phyloP scores from a whole-genome alignment of 2,888 invertebrate genomes.

The Helleia helle region DNA sequence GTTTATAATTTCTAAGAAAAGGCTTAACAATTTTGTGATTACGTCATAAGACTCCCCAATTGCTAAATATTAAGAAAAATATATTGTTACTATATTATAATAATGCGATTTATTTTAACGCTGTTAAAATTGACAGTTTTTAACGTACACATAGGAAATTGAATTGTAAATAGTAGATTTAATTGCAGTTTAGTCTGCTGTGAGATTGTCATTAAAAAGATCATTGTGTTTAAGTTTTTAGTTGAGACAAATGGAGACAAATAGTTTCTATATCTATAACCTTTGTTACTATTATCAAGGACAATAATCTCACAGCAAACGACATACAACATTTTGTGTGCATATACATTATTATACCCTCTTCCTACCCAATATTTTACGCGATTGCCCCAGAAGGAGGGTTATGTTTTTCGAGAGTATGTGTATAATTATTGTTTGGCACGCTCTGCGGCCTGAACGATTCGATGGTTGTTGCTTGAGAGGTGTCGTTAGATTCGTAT shows the following conservation, averaged over 20 bases:
- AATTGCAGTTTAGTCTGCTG: background rate
- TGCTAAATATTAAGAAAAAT: slow-evolving; percentile 23
- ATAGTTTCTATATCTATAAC: no score
- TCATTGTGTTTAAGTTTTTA: no score
- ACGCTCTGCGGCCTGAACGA: no score
- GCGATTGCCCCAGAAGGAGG: no score
- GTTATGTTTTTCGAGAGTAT: no score
- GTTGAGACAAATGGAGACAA: no score
- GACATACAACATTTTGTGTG: slow-evolving; percentile 4
- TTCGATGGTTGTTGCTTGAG: no score
- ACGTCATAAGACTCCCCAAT: slow-evolving; percentile 21
- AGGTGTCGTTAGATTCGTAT: no score
- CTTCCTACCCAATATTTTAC: no score
- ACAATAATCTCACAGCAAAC: slow-evolving; percentile 27
- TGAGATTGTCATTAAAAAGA: slow-evolving; percentile 6
- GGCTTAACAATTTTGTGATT: slow-evolving; percentile 26
- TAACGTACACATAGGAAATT: background rate
- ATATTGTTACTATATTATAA: slow-evolving; percentile 16
- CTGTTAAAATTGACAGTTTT: slow-evolving; percentile 31
- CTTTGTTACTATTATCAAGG: no score
- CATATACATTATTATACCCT: no score
- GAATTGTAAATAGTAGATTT: slow-evolving; percentile 6
- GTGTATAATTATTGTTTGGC: no score
- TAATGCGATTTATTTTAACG: slow-evolving; percentile 32
- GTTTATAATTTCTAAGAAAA: background rate